Base-by-base conservation (phyloP, 2,113 vertebrate genomes). In the Gnathochromis pfefferi region DNA sequence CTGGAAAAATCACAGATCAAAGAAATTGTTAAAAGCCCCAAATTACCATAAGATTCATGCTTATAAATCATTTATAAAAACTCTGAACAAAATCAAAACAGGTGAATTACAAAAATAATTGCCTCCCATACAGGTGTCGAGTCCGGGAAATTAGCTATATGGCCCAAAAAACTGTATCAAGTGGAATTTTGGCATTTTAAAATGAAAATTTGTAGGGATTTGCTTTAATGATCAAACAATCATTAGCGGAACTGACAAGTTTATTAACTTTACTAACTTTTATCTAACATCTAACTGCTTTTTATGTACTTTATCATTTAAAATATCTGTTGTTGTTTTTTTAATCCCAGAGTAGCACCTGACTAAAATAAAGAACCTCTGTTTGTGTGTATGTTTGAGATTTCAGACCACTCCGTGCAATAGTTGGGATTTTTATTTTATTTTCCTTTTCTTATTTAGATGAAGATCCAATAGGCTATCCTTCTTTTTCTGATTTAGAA, bases 61-160 rank as follows among this genome's bases (percentile, higher is more conserved):
- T 40, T 5, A 23, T 40, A 12, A 38, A 21, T 21, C 4, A 31
- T 68, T 38, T 40, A 21, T 68, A 68, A 21, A 42, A 0, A 0
- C 65, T 68, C 63, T 45, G 3, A 73, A 73, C 40, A 73, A 73
- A 45, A 26, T 26, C 21, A 9, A 73, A 73, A 73, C 38, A 26
- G 5, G 38, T 45, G 65, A 73, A 23, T 45, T 26, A 16, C 8
- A 45, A 26, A 65, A 73, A 7, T 17, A 0, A 70, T 70, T 9
- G 19, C 35, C 4, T 63, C 35, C 63, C 19, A 40, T 40, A 21
- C 1, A 9, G 12, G 12, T 42, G 35, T 42, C 3, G 2, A 16
- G 65, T 23, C 2, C 0, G 0, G 38, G n/a, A 42, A 70, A 68
- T 68, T 8, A 3, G 0, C n/a, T 9, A 21, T 42, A 70, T 40